A percentile compares a stretch with the other conserved stretches of the same genome.
phyloP scores from a whole-genome alignment of 2,888 invertebrate species.

The Ornithoptera alexandrae region DNA sequence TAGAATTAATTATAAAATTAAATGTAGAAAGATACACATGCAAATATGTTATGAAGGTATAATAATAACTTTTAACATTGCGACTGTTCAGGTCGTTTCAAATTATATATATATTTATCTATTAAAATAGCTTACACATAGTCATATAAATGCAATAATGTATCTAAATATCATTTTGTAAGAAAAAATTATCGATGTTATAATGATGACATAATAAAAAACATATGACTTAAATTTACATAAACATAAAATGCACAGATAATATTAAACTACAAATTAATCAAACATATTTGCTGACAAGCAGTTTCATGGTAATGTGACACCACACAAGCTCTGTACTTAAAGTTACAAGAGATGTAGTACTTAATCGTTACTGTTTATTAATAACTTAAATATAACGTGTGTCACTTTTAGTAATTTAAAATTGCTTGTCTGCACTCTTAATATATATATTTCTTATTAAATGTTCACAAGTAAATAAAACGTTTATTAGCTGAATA shows the following conservation, averaged over 20 bases:
- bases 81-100: not conserved
- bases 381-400: not conserved
- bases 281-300: too few species aligned
- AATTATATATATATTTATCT: not conserved
- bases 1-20: not conserved
- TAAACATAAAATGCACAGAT: too few species aligned
- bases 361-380: slow-evolving; percentile 31
- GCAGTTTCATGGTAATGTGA: too few species aligned
- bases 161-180: not conserved
- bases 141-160: not conserved
- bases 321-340: not conserved
- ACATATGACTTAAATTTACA: too few species aligned
- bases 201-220: too few species aligned
- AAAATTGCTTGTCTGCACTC: slow-evolving; percentile 16
- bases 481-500: slow-evolving; percentile 33
- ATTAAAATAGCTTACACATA: not conserved
- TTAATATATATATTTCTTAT: slow-evolving; percentile 10
- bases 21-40: not conserved
- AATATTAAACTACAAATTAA: too few species aligned
- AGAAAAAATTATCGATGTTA: too few species aligned
- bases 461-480: slow-evolving; percentile 16
- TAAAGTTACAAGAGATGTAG: not conserved
- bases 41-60: not conserved
- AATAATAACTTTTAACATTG: not conserved
- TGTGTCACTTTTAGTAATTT: slow-evolving; percentile 22